Evolutionary conservation across 2,888 invertebrate genomes (phyloP), one percentile per base, ranked within the genome.

Genomic region (Geophilus truncorum): DNA sequence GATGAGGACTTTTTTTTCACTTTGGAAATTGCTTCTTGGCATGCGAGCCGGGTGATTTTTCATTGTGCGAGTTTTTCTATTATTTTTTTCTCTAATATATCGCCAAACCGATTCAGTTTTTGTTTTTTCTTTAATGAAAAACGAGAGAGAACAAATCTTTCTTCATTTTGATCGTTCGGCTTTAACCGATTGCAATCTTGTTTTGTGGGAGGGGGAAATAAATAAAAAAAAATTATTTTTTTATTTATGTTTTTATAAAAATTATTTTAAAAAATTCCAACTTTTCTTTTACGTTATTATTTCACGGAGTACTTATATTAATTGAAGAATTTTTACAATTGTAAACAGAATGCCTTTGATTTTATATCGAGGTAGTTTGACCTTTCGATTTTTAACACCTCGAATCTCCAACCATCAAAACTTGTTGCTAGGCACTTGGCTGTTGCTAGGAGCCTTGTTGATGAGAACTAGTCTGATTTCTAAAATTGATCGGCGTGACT

Each of bases 1-100:
- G 25, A 70, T 70, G 23, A n/a, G 23, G 23, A 28, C 15, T 28
- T 28, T 70, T 70, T 70, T 70, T 28, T 70, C 6, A 3, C 12
- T 70, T 70, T 70, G 70, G 70, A 70, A 70, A 70, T 70, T 70
- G 70, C 70, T 70, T 70, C 70, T 70, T 70, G 70, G 70, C 70
- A 70, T 70, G 70, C n/a, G 70, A 70, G 70, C 70, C 70, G 25
- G 70, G 70, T 70, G 28, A 70, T 70, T 70, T 70, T 70, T 70
- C 70, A 70, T 70, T 70, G 6, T 45, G 6, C 45, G n/a, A 45
- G 25, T 70, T 70, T 70, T 70, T 70, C 70, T 28, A 23, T 45
- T 18, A n/a, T 45, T 70, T 70, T 70, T 70, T 70, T 70, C 70
- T 70, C 70, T 70, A 51, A 51, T 51, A 51, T 51, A 51, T 51